Percentiles rank a stretch among this genome's conserved stretches.
Conservation (phyloP, 2,888 invertebrate genomes). For the Drosophila putrida region DNA sequence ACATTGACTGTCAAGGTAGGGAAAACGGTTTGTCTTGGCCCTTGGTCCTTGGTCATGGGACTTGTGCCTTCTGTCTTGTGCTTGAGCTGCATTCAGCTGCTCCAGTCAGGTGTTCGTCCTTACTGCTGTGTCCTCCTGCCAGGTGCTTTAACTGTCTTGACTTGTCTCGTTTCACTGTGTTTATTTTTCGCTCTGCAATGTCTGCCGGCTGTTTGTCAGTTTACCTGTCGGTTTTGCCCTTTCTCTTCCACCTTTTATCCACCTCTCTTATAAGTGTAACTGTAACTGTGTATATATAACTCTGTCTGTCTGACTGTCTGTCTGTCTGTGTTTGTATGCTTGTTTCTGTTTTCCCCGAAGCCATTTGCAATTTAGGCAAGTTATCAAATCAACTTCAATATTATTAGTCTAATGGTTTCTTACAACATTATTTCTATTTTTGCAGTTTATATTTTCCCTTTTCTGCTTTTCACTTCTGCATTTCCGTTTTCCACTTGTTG, state of each 20-base stretch:
- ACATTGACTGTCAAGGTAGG: slow-evolving; percentile 74
- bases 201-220: slow-evolving; percentile 63
- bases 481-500: slow-evolving; percentile 18
- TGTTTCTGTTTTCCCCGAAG: slow-evolving; percentile 29
- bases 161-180: slow-evolving; percentile 62
- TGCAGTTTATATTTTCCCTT: neutral
- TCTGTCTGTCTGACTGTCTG: slow-evolving; percentile 2
- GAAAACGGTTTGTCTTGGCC: slow-evolving; percentile 48
- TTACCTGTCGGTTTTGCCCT: slow-evolving; percentile 32
- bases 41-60: slow-evolving; percentile 27
- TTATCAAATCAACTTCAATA: slow-evolving; percentile 70
- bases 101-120: slow-evolving; percentile 19
- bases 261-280: slow-evolving; percentile 4
- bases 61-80: slow-evolving; percentile 40
- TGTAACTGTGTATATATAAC: slow-evolving; percentile 24
- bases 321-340: neutral
- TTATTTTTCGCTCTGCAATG: slow-evolving; percentile 60
- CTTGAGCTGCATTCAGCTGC: slow-evolving; percentile 40
- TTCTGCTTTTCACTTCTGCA: neutral
- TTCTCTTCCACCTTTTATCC: neutral
- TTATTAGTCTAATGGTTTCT: slow-evolving; percentile 66
- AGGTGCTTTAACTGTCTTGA: slow-evolving; percentile 48
- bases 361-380: slow-evolving; percentile 64
- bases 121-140: neutral
- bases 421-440: slow-evolving; percentile 10